Base-by-base conservation (phyloP, 2,888 invertebrate species). In the Archips xylosteana region DNA sequence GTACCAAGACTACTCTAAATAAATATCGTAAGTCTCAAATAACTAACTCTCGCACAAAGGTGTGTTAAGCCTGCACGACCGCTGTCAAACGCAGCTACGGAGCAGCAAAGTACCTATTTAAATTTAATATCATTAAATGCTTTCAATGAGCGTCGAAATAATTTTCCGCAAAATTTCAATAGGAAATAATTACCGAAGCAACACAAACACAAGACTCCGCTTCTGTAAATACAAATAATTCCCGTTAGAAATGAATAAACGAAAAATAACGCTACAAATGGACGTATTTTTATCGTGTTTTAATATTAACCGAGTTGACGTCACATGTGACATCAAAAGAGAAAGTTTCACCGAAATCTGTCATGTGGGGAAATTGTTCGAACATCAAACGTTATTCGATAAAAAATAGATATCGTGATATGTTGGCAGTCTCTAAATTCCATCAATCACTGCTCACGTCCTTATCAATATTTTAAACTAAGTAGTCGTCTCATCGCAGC, bases 281-380 rank as follows among this genome's bases (percentile, higher is more conserved):
- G 32, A 62, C 12, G 4, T 45, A 62, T 45, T 62, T 62, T 62
- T 23, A 13, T 9, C 42, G 45, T 5, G 54, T 9, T 54, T 23
- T 45, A 63, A 47, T 34, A 32, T 47, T 63, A 63, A 63, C 12
- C 3, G 47, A 63, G 45, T 32, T 63, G 47, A 51, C 36, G 54
- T 45, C 54, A 57, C 36, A 57, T 71, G 54, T 54, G 63, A 59
- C 49, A 68, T 72, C 62, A 49, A 68, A 72, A 63, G 62, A 67
- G 62, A 57, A 68, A 51, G 57, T 70, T 57, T 54, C 42, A 70
- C n/a, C 60, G 70, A 62, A 72, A 57, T 65, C 65, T 71, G 47
- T 66, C 61, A 57, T 72, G 72, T 72, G 71, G 39, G 62, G 32
- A 68, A 72, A 68, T 66, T 51, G 67, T 47, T 63, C 47, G 67